Conservation (phyloP, 2,113 vertebrate genomes). For the Chaenogobius annularis region DNA sequence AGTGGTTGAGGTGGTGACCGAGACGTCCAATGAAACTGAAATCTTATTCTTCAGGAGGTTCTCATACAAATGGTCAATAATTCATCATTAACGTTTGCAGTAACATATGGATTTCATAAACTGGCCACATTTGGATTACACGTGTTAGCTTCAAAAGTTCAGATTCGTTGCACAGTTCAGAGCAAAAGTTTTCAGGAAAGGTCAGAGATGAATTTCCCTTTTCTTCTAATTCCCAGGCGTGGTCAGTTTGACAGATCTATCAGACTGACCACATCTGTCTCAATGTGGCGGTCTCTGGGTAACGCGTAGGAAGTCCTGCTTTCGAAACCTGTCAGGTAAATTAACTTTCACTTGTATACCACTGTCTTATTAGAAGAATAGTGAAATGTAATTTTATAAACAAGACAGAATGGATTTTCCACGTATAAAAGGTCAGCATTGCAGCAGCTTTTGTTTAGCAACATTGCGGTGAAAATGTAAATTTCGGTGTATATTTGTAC, state of each 20-base stretch:
- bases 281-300: too few relatives aligned
- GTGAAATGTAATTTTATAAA: too few relatives aligned
- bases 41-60: conserved; percentile 47
- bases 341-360: too few relatives aligned
- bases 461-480: too few relatives aligned
- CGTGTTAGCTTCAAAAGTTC: conserved; percentile 19
- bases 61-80: conserved; percentile 46
- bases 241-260: too few relatives aligned
- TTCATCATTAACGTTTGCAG: conserved; percentile 37
- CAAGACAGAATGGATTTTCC: too few relatives aligned
- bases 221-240: too few relatives aligned
- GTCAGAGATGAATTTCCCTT: conserved; percentile 7
- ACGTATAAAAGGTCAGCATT: conserved; percentile 31
- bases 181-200: conserved; percentile 28
- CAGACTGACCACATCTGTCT: too few relatives aligned
- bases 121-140: conserved; percentile 32
- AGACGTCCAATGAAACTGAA: conserved; percentile 31
- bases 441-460: conserved; percentile 9
- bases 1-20: conserved; percentile 10
- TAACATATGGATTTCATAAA: conserved; percentile 34
- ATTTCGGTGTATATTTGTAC: too few relatives aligned
- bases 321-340: too few relatives aligned
- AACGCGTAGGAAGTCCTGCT: too few relatives aligned
- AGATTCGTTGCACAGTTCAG: not conserved
- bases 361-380: too few relatives aligned